These are phyloP conservation scores for Eptesicus fuscus DNA, from an alignment of 2,113 vertebrate species.

Conservation along the genomic window DNA sequence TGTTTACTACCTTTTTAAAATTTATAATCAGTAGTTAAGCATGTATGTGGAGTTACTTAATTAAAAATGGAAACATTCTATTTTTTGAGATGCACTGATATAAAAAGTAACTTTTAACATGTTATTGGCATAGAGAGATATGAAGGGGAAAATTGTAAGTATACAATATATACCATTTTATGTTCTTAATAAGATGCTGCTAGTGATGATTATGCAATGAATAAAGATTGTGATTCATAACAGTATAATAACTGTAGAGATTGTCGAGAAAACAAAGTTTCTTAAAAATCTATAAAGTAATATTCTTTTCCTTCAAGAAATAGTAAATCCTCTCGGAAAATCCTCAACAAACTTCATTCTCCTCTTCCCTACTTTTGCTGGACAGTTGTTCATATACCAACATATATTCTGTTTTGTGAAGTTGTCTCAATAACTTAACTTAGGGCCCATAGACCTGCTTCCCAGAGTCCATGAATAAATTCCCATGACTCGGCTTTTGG, in stretches of 20 bases:
- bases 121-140: conserved; percentile 1
- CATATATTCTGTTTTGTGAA: not conserved
- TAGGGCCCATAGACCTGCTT: not conserved
- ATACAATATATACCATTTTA: not conserved
- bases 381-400: not conserved
- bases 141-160: not conserved
- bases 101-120: not conserved
- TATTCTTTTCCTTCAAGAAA: not conserved
- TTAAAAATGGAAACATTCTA: conserved; percentile 11
- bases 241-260: not conserved
- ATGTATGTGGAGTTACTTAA: not conserved
- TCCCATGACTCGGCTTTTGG: not conserved
- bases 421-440: not conserved
- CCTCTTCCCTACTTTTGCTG: not conserved
- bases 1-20: not conserved
- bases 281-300: not conserved
- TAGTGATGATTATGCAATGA: not conserved
- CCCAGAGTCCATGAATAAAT: not conserved
- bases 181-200: not conserved
- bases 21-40: not conserved
- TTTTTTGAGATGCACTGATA: not conserved
- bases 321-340: not conserved
- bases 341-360: not conserved
- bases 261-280: not conserved
- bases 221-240: not conserved